These are phyloP conservation scores for Florisuga fusca DNA, from an alignment of 2,797 vertebrate genomes.

Conservation along the genomic window DNA sequence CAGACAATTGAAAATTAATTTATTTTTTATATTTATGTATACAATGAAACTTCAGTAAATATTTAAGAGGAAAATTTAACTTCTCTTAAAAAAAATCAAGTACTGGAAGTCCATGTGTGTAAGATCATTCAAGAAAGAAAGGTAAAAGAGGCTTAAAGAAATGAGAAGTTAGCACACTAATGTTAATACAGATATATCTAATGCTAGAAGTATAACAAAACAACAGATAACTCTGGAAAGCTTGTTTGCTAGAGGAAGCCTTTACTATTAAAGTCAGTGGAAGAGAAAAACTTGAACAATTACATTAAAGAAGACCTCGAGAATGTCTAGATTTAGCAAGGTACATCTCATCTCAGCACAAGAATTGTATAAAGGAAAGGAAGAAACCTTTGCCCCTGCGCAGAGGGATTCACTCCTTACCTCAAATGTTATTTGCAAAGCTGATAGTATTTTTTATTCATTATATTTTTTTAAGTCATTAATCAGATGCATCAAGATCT, in stretches of 20 bases:
- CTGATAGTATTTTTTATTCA: not conserved
- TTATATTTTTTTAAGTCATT: not conserved
- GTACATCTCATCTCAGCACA: not conserved
- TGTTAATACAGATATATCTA: not conserved
- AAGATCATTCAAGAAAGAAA: not conserved
- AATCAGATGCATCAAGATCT: not conserved
- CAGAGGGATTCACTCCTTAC: not conserved
- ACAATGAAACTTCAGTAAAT: slow-evolving; percentile 30
- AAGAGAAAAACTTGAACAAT: not conserved
- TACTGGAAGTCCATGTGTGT: slow-evolving; percentile 13
- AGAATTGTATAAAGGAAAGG: not conserved
- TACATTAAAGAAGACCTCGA: not conserved
- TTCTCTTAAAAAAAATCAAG: not conserved
- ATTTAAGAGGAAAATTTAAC: slow-evolving; percentile 50
- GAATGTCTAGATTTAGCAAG: not conserved
- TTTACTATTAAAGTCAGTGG: not conserved
- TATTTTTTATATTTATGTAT: not conserved
- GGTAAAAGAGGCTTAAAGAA: slow-evolving; percentile 6
- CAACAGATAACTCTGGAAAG: not conserved
- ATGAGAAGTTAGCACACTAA: not conserved
- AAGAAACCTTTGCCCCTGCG: not conserved
- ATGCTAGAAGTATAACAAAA: not conserved
- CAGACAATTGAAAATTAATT: not conserved
- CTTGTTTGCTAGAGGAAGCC: not conserved
- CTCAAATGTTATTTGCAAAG: not conserved